Base-by-base conservation (phyloP, 2,113 vertebrate species). In the Sander lucioperca region DNA sequence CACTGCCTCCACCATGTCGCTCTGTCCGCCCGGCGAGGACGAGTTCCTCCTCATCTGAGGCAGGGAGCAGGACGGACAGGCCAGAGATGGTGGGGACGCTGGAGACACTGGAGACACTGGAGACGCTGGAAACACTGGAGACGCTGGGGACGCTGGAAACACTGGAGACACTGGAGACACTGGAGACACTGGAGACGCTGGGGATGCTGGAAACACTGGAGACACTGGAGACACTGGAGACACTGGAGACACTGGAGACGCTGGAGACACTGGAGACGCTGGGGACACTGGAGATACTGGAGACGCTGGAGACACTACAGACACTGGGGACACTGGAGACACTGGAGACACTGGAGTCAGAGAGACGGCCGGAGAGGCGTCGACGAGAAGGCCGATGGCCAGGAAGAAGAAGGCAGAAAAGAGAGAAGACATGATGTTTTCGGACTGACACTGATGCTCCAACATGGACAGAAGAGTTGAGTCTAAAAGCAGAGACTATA, bases 1-100 rank as follows among this genome's bases (percentile, higher is more conserved):
- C 64, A 99, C 97, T n/a, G 97, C 97, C 92, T 99, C 97, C 91
- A 99, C 97, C 96, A 99, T 97, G 92, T 98, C 97, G 12, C 92
- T 94, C 92, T 97, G 96, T 62, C 66, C 89, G 39, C 66, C 80
- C 0, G 84, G 94, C 0, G 80, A 96, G 65, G 96, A 94, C 47
- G 89, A 94, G 91, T 97, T 97, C 92, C 92, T 96, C 50, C 95
- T 96, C 86, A 97, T 91, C 82, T 95, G 95, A 85, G 96, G 87
- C 36, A 98, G 92, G 74, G 95, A 95, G 77, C 98, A 99, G 63
- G 97, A 97, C 19, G 97, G 96, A 69, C 98, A 99, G 53, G 93
- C 93, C 25, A 94, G 89, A 70, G 93, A 92, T 10, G 87, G 2
- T 3, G 10, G 39, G 2, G 39, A 43, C 39, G 10, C 10, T 43